phyloP scores from a whole-genome alignment of 2,797 vertebrate genomes.

The Momotus momota region DNA sequence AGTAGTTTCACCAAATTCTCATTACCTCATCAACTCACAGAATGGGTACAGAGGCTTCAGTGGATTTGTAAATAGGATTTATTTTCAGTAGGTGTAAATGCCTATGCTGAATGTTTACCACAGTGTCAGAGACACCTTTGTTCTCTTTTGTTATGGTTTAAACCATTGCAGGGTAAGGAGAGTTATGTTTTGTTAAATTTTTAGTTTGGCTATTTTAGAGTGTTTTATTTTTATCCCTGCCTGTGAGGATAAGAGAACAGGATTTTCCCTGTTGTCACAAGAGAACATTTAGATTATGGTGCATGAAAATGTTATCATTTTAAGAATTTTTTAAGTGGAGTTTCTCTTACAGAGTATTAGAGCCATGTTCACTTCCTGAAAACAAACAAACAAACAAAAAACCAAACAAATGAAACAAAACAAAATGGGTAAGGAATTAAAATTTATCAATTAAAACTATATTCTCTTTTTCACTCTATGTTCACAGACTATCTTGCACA shows the following conservation, averaged over 20 bases:
- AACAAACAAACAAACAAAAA: neutral
- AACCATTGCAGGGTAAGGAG: neutral
- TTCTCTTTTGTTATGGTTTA: neutral
- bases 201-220: neutral
- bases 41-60: neutral
- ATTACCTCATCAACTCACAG: neutral
- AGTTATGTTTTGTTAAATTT: neutral
- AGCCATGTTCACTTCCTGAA: neutral
- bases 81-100: neutral
- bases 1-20: neutral
- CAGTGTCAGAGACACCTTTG: neutral
- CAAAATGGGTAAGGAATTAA: neutral
- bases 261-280: neutral
- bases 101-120: neutral
- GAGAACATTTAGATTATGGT: neutral
- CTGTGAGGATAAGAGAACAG: neutral
- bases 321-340: neutral
- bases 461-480: neutral
- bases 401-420: neutral
- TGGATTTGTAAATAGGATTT: neutral
- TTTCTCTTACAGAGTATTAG: neutral
- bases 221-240: neutral
- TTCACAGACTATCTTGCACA: neutral
- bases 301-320: neutral
- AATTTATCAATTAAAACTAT: neutral